These are phyloP conservation scores for Sciurus niger DNA, from an alignment of 2,113 vertebrate species.

Conservation along the genomic window DNA sequence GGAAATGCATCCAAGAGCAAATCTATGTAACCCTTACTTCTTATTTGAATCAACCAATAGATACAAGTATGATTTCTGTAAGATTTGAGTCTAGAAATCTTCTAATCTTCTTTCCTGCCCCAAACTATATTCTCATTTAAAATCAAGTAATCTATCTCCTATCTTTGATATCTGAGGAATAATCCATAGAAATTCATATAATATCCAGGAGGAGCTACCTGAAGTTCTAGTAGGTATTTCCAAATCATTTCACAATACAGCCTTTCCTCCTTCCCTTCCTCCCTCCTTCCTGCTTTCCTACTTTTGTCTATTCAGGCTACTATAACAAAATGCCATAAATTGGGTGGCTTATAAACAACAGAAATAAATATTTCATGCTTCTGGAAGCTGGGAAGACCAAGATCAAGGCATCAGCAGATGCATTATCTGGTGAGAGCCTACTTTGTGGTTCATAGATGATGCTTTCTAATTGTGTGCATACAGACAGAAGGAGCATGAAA, in stretches of 20 bases:
- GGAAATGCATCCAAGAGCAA: neutral
- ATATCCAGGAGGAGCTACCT: neutral
- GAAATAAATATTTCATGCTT: neutral
- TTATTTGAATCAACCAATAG: neutral
- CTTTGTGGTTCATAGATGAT: neutral
- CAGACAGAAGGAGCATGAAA: neutral
- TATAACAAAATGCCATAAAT: neutral
- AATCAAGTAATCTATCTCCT: neutral
- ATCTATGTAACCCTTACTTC: neutral
- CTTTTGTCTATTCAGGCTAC: neutral
- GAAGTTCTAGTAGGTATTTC: neutral
- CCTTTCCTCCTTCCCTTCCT: no score
- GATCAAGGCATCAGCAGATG: neutral
- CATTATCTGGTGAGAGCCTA: neutral
- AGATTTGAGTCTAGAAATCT: slow-evolving; percentile 21
- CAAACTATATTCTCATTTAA: slow-evolving; percentile 11
- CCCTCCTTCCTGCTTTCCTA: no score
- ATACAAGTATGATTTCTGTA: neutral
- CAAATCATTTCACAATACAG: neutral
- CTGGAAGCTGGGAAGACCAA: neutral
- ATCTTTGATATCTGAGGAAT: neutral
- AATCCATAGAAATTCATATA: neutral
- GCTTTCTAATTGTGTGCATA: neutral
- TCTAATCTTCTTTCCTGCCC: neutral
- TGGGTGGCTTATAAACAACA: neutral